A percentile compares a stretch with the other conserved stretches of the same genome.
phyloP scores from a whole-genome alignment of 1,140 invertebrate species.

The Pseudomyrmex sp. region DNA sequence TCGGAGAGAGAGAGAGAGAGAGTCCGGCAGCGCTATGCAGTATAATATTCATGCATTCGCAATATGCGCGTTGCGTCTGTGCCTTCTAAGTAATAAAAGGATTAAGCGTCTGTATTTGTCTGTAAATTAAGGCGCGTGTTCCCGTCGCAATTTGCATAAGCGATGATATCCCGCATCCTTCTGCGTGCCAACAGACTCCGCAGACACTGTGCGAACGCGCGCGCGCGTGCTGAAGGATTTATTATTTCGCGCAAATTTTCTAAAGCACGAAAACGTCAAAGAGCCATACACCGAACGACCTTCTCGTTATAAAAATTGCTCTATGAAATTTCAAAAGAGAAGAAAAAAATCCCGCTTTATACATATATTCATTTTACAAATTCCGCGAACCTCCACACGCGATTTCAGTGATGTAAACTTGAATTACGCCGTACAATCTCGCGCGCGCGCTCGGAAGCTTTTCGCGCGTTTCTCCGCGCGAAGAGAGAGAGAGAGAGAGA shows the following conservation, averaged over 20 bases:
- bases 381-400: not conserved
- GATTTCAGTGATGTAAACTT: not conserved
- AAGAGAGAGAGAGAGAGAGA: not conserved
- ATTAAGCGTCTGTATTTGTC: conserved; percentile 39
- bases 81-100: conserved; percentile 38
- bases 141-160: conserved; percentile 27
- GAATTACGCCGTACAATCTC: not conserved
- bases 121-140: conserved; percentile 38
- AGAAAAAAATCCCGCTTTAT: not conserved
- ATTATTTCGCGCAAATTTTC: not conserved
- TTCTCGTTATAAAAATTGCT: not conserved
- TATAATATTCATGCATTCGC: conserved; percentile 17
- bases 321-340: not conserved
- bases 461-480: not conserved
- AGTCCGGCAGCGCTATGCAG: not conserved
- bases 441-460: not conserved
- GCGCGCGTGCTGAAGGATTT: not conserved
- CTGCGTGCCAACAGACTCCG: not conserved
- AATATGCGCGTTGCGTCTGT: conserved; percentile 5
- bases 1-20: not conserved
- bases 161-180: conserved; percentile 21
- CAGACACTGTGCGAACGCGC: too few species aligned
- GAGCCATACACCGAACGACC: not conserved
- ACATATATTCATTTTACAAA: not conserved
- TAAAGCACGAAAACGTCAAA: not conserved